A percentile compares a stretch with the other conserved stretches of the same genome.
phyloP scores from a whole-genome alignment of 2,888 invertebrate species.

The Sycophila texana region DNA sequence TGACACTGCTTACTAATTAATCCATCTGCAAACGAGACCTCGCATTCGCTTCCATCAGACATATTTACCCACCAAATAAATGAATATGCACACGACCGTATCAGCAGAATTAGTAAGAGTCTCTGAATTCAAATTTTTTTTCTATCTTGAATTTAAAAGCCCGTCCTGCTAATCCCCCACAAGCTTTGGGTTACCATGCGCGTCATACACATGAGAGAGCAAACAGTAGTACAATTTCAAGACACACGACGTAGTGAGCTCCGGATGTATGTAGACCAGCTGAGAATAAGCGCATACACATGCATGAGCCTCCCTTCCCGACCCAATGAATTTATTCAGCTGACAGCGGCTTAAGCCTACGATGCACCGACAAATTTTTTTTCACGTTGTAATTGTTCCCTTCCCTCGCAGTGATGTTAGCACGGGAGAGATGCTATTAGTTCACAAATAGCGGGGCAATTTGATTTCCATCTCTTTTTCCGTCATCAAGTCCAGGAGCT shows the following conservation, averaged over 20 bases:
- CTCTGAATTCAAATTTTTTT: constrained; percentile 14
- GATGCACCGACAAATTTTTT: constrained; percentile 16
- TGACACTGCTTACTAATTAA: constrained; percentile 29
- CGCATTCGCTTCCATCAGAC: constrained; percentile 14
- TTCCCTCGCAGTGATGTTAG: neutral
- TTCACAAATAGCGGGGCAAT: constrained; percentile 29
- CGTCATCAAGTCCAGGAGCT: constrained; percentile 53
- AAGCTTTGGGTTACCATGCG: constrained; percentile 38
- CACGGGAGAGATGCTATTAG: constrained; percentile 16
- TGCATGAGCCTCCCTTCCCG: neutral
- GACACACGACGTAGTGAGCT: neutral
- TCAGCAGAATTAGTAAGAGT: constrained; percentile 28
- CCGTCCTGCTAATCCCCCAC: constrained; percentile 21
- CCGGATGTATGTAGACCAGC: constrained; percentile 2
- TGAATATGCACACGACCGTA: constrained; percentile 24
- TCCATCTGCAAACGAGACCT: constrained; percentile 29
- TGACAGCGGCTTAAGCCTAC: constrained; percentile 19
- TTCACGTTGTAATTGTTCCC: constrained; percentile 17
- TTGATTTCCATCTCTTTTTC: constrained; percentile 51
- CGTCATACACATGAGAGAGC: constrained; percentile 32
- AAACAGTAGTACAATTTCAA: constrained; percentile 22
- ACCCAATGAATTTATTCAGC: constrained; percentile 45
- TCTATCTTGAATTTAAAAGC: constrained; percentile 21
- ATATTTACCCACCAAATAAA: constrained; percentile 43
- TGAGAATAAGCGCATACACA: constrained; percentile 1